A percentile compares a stretch with the other conserved stretches of the same genome.
These are phyloP conservation scores for Hypomecis atomaria DNA, from an alignment of 2,888 invertebrate species.

Conservation along the genomic window DNA sequence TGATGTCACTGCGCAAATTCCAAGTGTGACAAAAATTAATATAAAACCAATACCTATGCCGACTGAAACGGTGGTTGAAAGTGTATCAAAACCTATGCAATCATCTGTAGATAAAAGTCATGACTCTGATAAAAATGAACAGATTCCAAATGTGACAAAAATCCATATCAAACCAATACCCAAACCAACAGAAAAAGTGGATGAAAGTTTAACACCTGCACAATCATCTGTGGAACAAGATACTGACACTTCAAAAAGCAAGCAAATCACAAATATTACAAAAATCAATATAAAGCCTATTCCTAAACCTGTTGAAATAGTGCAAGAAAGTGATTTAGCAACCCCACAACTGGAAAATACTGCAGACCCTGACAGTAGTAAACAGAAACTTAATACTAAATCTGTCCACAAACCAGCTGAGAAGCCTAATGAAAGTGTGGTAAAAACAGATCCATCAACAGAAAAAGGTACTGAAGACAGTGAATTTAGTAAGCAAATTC, in stretches of 20 bases:
- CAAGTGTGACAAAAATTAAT: slow-evolving; percentile 65
- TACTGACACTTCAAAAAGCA: slow-evolving; percentile 39
- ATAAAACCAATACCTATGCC: slow-evolving; percentile 76
- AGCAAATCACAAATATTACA: slow-evolving; percentile 64
- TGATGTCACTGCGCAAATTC: slow-evolving; percentile 50
- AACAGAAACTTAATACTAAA: slow-evolving; percentile 72
- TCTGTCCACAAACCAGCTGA: slow-evolving; percentile 67
- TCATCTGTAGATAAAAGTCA: slow-evolving; percentile 10
- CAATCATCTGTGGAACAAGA: neutral
- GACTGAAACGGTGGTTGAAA: slow-evolving; percentile 56
- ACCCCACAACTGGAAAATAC: neutral
- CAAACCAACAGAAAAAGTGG: slow-evolving; percentile 60
- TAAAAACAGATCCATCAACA: neutral
- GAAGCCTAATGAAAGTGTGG: slow-evolving; percentile 54
- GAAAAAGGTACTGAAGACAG: slow-evolving; percentile 31
- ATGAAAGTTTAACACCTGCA: slow-evolving; percentile 41
- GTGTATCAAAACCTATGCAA: slow-evolving; percentile 18
- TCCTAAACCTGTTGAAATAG: slow-evolving; percentile 59
- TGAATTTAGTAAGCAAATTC: slow-evolving; percentile 49
- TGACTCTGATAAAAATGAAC: slow-evolving; percentile 43
- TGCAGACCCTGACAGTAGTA: slow-evolving; percentile 36
- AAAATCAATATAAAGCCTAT: slow-evolving; percentile 78
- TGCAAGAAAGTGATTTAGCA: slow-evolving; percentile 47
- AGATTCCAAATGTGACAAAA: slow-evolving; percentile 64
- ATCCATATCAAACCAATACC: slow-evolving; percentile 75